Evolutionary conservation across 1,140 invertebrate species (phyloP).

Genomic region (Galleria mellonella): DNA sequence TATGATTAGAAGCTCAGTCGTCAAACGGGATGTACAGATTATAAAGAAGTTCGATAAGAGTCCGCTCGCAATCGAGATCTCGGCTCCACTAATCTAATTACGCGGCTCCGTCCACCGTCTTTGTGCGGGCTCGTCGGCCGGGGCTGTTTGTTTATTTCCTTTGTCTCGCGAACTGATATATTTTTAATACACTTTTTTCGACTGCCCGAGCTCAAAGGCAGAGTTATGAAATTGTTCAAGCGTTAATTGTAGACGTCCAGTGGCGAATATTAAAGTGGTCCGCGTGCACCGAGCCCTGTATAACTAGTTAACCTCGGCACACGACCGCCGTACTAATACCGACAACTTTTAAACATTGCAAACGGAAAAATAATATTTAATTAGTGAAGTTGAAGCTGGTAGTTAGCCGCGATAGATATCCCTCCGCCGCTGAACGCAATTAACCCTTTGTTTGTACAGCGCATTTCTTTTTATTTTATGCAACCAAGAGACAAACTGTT

Average conservation of each 20-base stretch:
- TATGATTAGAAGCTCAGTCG: not conserved
- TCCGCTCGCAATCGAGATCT: constrained; percentile 12
- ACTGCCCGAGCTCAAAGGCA: constrained; percentile 52
- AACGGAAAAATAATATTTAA: constrained; percentile 59
- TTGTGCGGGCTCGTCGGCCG: constrained; percentile 27
- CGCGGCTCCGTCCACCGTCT: constrained; percentile 23
- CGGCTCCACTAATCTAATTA: constrained; percentile 52
- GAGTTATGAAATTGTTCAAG: constrained; percentile 67
- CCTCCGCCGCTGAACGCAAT: constrained; percentile 5
- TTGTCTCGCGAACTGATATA: constrained; percentile 36
- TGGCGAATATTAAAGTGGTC: constrained; percentile 63
- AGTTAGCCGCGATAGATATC: constrained; percentile 14
- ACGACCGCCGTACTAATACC: constrained; percentile 20
- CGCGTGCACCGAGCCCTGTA: constrained; percentile 15
- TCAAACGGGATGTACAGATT: constrained; percentile 23
- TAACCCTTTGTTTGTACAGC: constrained; percentile 8
- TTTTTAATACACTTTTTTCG: constrained; percentile 42
- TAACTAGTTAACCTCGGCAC: constrained; percentile 56
- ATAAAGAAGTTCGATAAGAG: constrained; percentile 20
- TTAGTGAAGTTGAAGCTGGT: constrained; percentile 32
- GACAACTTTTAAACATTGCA: constrained; percentile 17
- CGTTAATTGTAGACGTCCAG: constrained; percentile 67
- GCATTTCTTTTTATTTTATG: not conserved
- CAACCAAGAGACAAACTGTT: too few species aligned
- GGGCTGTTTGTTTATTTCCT: constrained; percentile 36